Percentiles rank a stretch among this genome's conserved stretches.
phyloP scores from a whole-genome alignment of 1,140 invertebrate species.

The Armadillidium nasatum region DNA sequence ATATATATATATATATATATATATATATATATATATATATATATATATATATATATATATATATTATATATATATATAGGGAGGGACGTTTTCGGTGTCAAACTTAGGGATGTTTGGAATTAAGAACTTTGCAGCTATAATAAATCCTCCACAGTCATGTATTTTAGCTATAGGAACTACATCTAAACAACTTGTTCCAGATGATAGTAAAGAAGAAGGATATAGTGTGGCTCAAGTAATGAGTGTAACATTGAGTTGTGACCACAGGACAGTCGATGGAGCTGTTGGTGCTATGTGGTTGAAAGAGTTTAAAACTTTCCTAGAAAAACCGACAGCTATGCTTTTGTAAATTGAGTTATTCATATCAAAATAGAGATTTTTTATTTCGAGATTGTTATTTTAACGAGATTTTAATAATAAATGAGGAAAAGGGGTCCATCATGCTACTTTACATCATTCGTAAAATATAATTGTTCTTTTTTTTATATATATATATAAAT shows the following conservation, averaged over 20 bases:
- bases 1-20: too few relatives aligned
- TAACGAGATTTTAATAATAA: too few relatives aligned
- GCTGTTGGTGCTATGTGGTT: slow-evolving; percentile 68
- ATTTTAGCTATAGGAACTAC: slow-evolving; percentile 63
- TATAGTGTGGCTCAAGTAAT: slow-evolving; percentile 56
- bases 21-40: too few relatives aligned
- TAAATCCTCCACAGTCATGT: slow-evolving; percentile 66
- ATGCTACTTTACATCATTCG: too few relatives aligned
- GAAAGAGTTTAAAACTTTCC: slow-evolving; percentile 58
- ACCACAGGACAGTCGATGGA: slow-evolving; percentile 68
- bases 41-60: slow-evolving; percentile 17
- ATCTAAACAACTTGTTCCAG: slow-evolving; percentile 55
- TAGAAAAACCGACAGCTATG: slow-evolving; percentile 64
- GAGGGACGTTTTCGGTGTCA: slow-evolving; percentile 77
- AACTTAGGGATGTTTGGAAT: slow-evolving; percentile 97
- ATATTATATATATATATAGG: slow-evolving; percentile 50
- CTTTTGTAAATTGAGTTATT: slow-evolving; percentile 53
- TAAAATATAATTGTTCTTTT: too few relatives aligned
- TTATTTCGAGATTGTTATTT: too few relatives aligned
- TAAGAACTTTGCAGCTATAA: slow-evolving; percentile 63
- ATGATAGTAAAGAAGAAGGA: slow-evolving; percentile 49
- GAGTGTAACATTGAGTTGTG: slow-evolving; percentile 64
- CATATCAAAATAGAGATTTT: too few relatives aligned
- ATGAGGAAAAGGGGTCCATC: too few relatives aligned
- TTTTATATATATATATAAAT: too few relatives aligned